Evolutionary conservation across 2,888 invertebrate species (phyloP), one percentile per base, ranked within the genome.

Genomic region (Lepidonotus clava): DNA sequence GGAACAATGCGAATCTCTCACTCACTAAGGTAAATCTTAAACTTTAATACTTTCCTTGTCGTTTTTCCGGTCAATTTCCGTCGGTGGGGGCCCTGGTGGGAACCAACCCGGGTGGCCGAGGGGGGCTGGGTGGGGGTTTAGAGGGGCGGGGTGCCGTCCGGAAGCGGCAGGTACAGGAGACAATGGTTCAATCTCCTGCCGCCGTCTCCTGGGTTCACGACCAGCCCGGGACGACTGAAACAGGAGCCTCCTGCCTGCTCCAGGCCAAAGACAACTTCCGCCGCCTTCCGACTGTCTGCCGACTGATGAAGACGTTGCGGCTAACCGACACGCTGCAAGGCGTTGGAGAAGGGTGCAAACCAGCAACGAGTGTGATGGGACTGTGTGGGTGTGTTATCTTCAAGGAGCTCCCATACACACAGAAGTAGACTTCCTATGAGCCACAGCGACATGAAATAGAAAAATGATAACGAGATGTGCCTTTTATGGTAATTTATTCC

Each of bases 1-100:
- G n/a, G n/a, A n/a, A n/a, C n/a, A n/a, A n/a, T n/a, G n/a, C n/a
- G n/a, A n/a, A 71, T 38, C 14, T 34, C 24, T 71, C 71, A 71
- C 71, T 71, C 38, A 71, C 36, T 24, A 71, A 71, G 36, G 34
- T 21, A 71, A 71, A 34, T 38, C 38, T 71, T 38, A 38, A 38
- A 71, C 71, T 71, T 71, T 36, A 71, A 71, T 71, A 71, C 71
- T 38, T 71, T 71, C n/a, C 71, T 38, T 11, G 71, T 71, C 71
- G 71, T 71, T 71, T 71, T 71, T 71, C 71, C 71, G 71, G 71
- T 38, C 71, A 38, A 71, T 71, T 71, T 71, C 71, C 71, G 34
- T n/a, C n/a, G 21, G 56, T 34, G 71, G 8, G 36, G 36, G 36
- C 21, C 1, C 71, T 32, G 11, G 61, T 34, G 0, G 71, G 71